A percentile compares a stretch with the other conserved stretches of the same genome.
phyloP scores from a whole-genome alignment of 2,888 invertebrate genomes.

The Phania funesta region DNA sequence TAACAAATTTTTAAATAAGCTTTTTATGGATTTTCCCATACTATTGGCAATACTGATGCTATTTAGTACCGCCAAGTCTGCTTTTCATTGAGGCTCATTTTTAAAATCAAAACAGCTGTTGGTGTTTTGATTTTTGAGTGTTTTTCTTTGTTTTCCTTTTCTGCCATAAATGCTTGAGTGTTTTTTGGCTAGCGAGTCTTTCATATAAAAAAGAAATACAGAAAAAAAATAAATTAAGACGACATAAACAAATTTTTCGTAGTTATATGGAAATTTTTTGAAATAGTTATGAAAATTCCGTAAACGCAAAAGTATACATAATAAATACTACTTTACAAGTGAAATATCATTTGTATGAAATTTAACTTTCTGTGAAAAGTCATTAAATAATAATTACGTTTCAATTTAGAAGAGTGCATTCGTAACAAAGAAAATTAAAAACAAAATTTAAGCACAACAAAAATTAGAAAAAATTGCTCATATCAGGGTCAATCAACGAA shows the following conservation, averaged over 20 bases:
- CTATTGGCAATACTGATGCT: too few relatives aligned
- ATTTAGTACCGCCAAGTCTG: constrained; percentile 38
- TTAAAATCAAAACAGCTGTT: constrained; percentile 45
- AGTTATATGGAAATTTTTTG: constrained; percentile 21
- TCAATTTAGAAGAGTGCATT: constrained; percentile 35
- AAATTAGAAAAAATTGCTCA: constrained; percentile 52
- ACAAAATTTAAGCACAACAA: constrained; percentile 32
- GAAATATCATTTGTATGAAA: constrained; percentile 5
- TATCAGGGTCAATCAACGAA: constrained; percentile 63
- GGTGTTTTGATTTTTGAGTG: constrained; percentile 51
- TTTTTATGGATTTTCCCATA: too few relatives aligned
- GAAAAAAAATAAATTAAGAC: constrained; percentile 63
- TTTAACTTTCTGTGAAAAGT: constrained; percentile 36
- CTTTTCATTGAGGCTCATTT: background rate
- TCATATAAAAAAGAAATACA: constrained; percentile 50
- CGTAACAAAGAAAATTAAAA: constrained; percentile 51
- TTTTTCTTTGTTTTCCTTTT: constrained; percentile 54
- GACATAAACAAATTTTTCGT: constrained; percentile 62
- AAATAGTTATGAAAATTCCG: constrained; percentile 19
- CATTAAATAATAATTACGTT: constrained; percentile 65
- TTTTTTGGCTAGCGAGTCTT: constrained; percentile 39
- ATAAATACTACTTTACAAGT: background rate
- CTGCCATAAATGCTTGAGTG: constrained; percentile 22
- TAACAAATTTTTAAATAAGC: too few relatives aligned
- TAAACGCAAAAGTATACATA: background rate